Base-by-base conservation (phyloP, 2,888 invertebrate genomes). In the Carpatolechia fugitivella region DNA sequence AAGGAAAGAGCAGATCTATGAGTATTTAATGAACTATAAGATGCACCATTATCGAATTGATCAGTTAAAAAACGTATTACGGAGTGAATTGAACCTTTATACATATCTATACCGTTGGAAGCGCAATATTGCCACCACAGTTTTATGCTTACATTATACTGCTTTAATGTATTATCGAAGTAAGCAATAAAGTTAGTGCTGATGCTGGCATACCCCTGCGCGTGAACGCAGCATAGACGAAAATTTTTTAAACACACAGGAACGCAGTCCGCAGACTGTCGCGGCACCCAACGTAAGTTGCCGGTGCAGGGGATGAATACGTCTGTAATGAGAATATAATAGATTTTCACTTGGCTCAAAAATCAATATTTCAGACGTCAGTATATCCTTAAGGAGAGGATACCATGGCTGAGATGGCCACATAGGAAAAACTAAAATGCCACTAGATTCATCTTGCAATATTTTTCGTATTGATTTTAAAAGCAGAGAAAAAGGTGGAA, bases 231-330 rank as follows among this genome's bases (percentile, higher is more conserved):
- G 33, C n/a, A n/a, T n/a, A n/a, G n/a, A n/a, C n/a, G n/a, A n/a
- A n/a, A n/a, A n/a, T n/a, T n/a, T n/a, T n/a, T n/a, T n/a, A n/a
- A n/a, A n/a, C n/a, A n/a, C n/a, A n/a, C n/a, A n/a, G n/a, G 52
- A 63, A 60, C 36, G 63, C 56, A 30, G 33, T 50, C 61, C 60
- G 59, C 55, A 61, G 36, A 60, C 50, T 41, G 13, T 58, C 57
- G 56, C 59, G 36, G 56, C 60, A 20, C 31, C 61, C 62, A 65
- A 60, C 53, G 59, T 61, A 60, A 64, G 60, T 36, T 31, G 56
- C 8, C n/a, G n/a, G 40, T 57, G 24, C 10, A 55, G 50, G 8
- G 58, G 56, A 16, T 59, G 56, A 8, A 24, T 29, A 10, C 30
- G 11, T 40, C 62, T 59, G 60, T 51, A 59, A 60, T 13, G 6